Percentiles rank a stretch among this genome's conserved stretches.
These are phyloP conservation scores for Clinocottus analis DNA, from an alignment of 2,113 vertebrate genomes.

Conservation along the genomic window DNA sequence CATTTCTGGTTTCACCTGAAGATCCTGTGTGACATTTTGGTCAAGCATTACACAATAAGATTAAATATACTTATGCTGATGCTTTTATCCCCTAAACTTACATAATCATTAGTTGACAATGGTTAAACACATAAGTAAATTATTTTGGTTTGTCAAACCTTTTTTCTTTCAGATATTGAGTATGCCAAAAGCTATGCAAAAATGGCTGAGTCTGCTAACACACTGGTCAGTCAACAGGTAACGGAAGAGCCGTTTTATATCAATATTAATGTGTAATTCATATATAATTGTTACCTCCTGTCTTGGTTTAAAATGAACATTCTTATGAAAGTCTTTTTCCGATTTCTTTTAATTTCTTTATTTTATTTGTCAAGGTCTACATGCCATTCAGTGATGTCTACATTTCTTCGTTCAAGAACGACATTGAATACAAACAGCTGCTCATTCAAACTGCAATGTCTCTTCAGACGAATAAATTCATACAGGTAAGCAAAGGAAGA, in stretches of 20 bases:
- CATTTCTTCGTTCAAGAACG: slow-evolving; percentile 90
- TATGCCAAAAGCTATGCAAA: slow-evolving; percentile 92
- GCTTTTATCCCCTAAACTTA: neutral
- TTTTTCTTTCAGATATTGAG: slow-evolving; percentile 87
- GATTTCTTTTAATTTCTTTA: neutral
- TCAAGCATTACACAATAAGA: neutral
- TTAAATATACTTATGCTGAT: neutral
- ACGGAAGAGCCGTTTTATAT: neutral
- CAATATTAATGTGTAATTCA: neutral
- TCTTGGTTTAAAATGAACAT: neutral
- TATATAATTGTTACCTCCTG: neutral
- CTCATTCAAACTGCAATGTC: slow-evolving; percentile 89
- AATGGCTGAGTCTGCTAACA: slow-evolving; percentile 93
- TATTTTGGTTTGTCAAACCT: neutral
- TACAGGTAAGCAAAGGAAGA: slow-evolving; percentile 87
- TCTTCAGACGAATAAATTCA: slow-evolving; percentile 96
- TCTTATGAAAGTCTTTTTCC: neutral
- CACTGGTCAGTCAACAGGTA: slow-evolving; percentile 90
- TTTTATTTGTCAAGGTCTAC: slow-evolving; percentile 85
- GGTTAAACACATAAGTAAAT: neutral
- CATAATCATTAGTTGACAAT: neutral
- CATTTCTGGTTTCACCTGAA: neutral
- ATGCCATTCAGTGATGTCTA: slow-evolving; percentile 96
- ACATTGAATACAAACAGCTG: slow-evolving; percentile 90
- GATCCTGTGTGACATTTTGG: too few relatives aligned